Percentiles rank a stretch among this genome's conserved stretches.
Evolutionary conservation across 2,888 invertebrate species (phyloP).

Genomic region (Nomada lathburiana): DNA sequence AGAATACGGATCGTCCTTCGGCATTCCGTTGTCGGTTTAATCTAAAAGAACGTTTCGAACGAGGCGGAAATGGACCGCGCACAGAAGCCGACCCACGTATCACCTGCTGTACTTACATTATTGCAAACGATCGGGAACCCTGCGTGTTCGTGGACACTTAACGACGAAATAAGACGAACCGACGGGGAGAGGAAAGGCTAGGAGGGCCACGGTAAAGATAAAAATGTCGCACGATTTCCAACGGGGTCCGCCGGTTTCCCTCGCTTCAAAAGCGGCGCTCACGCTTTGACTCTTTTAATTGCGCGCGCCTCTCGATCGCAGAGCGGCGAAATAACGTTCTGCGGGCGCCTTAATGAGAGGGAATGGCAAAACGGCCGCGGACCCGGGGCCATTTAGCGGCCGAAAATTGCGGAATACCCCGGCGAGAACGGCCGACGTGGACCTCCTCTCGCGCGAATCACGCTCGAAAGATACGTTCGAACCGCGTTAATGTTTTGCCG

Average conservation of each 20-base stretch:
- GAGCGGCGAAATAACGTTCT: conserved; percentile 63
- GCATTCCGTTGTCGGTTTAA: neutral
- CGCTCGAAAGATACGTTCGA: conserved; percentile 42
- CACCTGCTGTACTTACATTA: conserved; percentile 78
- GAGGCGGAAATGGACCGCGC: neutral
- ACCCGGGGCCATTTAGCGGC: conserved; percentile 56
- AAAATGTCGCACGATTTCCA: conserved; percentile 63
- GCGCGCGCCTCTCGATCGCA: conserved; percentile 40
- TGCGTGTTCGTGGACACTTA: conserved; percentile 76
- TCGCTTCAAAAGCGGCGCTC: conserved; percentile 17
- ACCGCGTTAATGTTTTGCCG: conserved; percentile 50
- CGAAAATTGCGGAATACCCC: conserved; percentile 63
- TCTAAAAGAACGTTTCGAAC: neutral
- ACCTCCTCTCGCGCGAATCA: conserved; percentile 43
- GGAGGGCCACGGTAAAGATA: conserved; percentile 74
- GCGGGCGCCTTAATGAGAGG: conserved; percentile 60
- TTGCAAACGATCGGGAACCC: conserved; percentile 79
- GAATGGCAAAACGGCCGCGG: conserved; percentile 64
- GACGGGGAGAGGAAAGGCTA: conserved; percentile 52
- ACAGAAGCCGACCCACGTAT: conserved; percentile 52
- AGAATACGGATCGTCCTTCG: neutral
- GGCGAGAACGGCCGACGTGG: neutral
- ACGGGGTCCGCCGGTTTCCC: conserved; percentile 11
- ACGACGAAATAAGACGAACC: conserved; percentile 59
- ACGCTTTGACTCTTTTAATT: conserved; percentile 59